Evolutionary conservation across 2,797 vertebrate genomes (phyloP), one percentile per base, ranked within the genome.

Genomic region (Parauchenoglanis ngamensis): DNA sequence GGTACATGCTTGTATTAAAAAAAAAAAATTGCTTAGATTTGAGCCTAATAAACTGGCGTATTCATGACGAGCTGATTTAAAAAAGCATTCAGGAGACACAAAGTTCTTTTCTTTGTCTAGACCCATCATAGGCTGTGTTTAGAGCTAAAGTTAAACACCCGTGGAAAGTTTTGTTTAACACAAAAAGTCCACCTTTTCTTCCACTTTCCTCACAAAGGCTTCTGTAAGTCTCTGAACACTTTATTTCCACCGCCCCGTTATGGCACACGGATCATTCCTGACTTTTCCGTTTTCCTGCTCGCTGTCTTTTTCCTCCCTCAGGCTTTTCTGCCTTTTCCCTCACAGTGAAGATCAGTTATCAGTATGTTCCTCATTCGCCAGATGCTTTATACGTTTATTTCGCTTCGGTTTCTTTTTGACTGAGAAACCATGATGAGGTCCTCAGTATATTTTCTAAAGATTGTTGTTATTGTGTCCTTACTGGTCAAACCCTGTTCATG

Each of bases 291-390:
- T 79, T 23, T 31, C 54, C 28, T 21, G 28, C 52, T 44, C 78
- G 10, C 46, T 46, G 79, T 65, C 40, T 65, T n/a, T 81, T n/a
- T 63, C 78, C 79, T 81, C 40, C 35, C 25, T 81, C 59, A 49
- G 59, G 79, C 57, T 44, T 25, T 21, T 63, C 56, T 40, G 54
- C 54, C 8, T 3, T 79, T 35, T 23, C 19, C 31, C 25, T 2
- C n/a, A 13, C 54, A 40, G 54, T 59, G 54, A 52, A 76, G 23
- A 49, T 75, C 46, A 75, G 4, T n/a, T n/a, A 15, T 59, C 54
- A 25, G 77, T 57, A 79, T 35, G 59, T 75, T 25, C 19, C 11
- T 17, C 57, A 13, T 40, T 61, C 35, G 2, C 35, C 23, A 25
- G 57, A 61, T 61, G 31, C 56, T 61, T 40, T 79, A 11, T 28